Conservation (phyloP, 2,113 vertebrate species). For the Sturnira hondurensis region DNA sequence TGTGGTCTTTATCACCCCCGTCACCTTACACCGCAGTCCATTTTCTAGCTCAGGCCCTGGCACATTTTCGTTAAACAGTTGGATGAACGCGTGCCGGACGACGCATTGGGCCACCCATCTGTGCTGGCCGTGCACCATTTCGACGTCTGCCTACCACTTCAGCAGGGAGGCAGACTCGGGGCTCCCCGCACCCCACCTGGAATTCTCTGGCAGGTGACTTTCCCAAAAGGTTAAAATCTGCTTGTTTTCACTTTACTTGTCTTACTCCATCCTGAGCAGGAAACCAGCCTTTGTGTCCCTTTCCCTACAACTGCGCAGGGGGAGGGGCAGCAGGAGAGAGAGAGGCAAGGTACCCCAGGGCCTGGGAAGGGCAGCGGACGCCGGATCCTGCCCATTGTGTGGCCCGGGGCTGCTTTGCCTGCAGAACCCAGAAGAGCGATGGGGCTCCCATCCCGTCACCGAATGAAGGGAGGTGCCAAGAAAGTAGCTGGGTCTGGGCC, state of each 20-base stretch:
- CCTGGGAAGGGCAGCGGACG: rapidly evolving
- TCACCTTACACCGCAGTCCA: not conserved
- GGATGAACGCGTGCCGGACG: not conserved
- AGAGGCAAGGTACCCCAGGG: too few species aligned
- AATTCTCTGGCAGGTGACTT: not conserved
- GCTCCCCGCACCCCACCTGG: not conserved
- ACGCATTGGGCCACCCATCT: too few species aligned
- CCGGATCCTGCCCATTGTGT: rapidly evolving
- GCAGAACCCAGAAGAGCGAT: not conserved
- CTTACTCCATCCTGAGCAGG: not conserved
- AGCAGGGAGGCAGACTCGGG: not conserved
- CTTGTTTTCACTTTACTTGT: not conserved
- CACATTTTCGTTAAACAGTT: not conserved
- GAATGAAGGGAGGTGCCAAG: rapidly evolving
- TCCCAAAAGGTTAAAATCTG: not conserved
- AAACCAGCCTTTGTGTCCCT: not conserved
- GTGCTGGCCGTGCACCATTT: not conserved
- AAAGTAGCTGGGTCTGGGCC: not conserved
- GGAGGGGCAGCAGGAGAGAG: too few species aligned
- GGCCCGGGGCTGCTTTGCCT: not conserved
- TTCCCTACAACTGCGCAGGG: not conserved
- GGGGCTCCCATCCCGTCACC: not conserved
- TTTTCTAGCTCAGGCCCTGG: not conserved
- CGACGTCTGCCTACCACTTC: not conserved
- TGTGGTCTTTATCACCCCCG: too few species aligned